A percentile compares a stretch with the other conserved stretches of the same genome.
Evolutionary conservation across 2,888 invertebrate species (phyloP).

Genomic region (Pheosia gnoma): DNA sequence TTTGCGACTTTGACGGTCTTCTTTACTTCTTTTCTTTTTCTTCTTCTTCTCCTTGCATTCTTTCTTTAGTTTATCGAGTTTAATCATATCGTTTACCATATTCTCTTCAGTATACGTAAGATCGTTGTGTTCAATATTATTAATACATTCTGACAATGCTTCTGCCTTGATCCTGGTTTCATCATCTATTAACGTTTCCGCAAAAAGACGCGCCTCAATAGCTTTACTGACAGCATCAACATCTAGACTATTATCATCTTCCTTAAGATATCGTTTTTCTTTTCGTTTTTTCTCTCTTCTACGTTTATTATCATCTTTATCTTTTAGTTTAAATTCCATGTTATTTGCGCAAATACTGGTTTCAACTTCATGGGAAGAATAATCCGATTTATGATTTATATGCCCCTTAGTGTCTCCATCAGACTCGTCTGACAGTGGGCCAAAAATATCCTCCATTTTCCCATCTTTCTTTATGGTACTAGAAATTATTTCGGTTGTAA

Average conservation of each 20-base stretch:
- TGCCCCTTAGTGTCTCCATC: constrained; percentile 60
- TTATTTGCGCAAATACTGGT: constrained; percentile 39
- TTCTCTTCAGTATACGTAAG: constrained; percentile 84
- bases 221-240: constrained; percentile 92
- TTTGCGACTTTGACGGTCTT: constrained; percentile 88
- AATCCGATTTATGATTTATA: constrained; percentile 55
- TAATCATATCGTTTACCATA: constrained; percentile 37
- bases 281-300: constrained; percentile 86
- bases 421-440: constrained; percentile 91
- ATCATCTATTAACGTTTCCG: constrained; percentile 84
- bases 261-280: constrained; percentile 85
- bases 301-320: constrained; percentile 83
- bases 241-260: constrained; percentile 92
- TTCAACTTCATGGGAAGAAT: constrained; percentile 50
- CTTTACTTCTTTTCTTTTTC: constrained; percentile 92
- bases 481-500: constrained; percentile 50
- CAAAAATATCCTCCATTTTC: constrained; percentile 95
- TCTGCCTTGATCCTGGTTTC: constrained; percentile 64
- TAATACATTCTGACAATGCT: constrained; percentile 41
- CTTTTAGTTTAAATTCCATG: constrained; percentile 61
- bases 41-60: constrained; percentile 92
- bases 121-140: constrained; percentile 57
- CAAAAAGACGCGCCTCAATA: constrained; percentile 91
- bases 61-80: constrained; percentile 74
- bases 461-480: constrained; percentile 86